Base-by-base conservation (phyloP, 1,140 invertebrate species). In the Bombus waltoni region DNA sequence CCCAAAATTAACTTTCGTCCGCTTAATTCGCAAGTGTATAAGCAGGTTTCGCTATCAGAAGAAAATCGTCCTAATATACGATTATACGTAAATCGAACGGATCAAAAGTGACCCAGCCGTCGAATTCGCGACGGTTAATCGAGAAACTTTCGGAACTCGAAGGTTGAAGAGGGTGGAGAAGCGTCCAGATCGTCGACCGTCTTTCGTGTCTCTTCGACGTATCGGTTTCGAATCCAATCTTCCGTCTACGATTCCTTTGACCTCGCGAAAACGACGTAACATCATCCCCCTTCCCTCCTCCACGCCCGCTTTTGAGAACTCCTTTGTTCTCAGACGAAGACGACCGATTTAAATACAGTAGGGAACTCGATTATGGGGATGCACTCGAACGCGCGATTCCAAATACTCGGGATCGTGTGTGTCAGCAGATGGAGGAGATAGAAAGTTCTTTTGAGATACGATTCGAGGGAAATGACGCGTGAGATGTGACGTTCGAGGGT, bases 141-240 rank as follows among this genome's bases (percentile, higher is more conserved):
- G 59, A 62, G 59, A 62, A 62, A n/a, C 59, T 62, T 62, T 18
- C 3, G 11, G 2, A 38, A n/a, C 9, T 53, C 18, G 28, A 18
- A 18, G 40, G 13, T 13, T 1, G 44, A 22, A n/a, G 38, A 1
- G 22, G 22, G 44, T 38, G 40, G 42, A 25, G 42, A 25, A 28
- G 65, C 35, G 71, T 79, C 72, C 53, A n/a, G 18, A 22, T 70
- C 15, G 8, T 6, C 1, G 15, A 32, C 40, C 71, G 35, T 47
- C 72, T 81, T 76, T 28, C 71, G 22, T 66, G 35, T 74, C 62
- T 40, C 53, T 82, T 79, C 83, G 53, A 70, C n/a, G 76, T 79
- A 80, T 76, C 72, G 85, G 57, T 81, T 88, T 65, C 75, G 59
- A 72, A 86, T 86, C 75, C 53, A 80, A 89, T 88, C 75, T 40